Percentiles rank a stretch among this genome's conserved stretches.
Conservation (phyloP, 2,797 vertebrate species). For the Galagoides demidoff region DNA sequence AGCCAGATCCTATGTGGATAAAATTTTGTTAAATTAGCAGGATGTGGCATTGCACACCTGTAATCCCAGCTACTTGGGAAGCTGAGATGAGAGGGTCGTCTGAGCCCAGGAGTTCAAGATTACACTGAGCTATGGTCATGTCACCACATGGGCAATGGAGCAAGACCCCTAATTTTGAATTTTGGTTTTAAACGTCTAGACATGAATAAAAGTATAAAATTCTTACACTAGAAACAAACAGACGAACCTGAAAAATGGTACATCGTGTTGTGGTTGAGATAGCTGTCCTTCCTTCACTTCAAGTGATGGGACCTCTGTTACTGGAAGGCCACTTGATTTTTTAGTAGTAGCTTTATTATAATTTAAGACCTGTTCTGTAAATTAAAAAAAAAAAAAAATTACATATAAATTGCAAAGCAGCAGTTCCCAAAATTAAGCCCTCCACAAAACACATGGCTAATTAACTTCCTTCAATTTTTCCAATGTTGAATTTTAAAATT, state of each 20-base stretch:
- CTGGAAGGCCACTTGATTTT: background rate
- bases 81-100: background rate
- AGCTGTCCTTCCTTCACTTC: background rate
- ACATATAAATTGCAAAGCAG: slow-evolving; percentile 47
- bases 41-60: background rate
- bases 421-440: slow-evolving; percentile 46
- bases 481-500: slow-evolving; percentile 25
- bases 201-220: background rate
- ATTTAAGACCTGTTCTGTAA: slow-evolving; percentile 60
- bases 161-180: background rate
- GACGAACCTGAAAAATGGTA: slow-evolving; percentile 78
- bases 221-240: background rate
- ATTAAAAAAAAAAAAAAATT: background rate
- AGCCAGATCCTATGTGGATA: background rate
- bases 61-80: background rate
- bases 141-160: background rate
- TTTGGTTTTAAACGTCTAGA: slow-evolving; percentile 29
- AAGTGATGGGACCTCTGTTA: background rate
- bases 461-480: background rate
- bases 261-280: slow-evolving; percentile 59
- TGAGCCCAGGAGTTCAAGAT: background rate
- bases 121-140: background rate
- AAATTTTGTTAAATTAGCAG: background rate
- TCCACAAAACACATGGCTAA: background rate
- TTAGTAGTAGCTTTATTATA: slow-evolving; percentile 46